Conservation (phyloP, 1,140 invertebrate genomes). For the Stenopsyche tienmushanensis region DNA sequence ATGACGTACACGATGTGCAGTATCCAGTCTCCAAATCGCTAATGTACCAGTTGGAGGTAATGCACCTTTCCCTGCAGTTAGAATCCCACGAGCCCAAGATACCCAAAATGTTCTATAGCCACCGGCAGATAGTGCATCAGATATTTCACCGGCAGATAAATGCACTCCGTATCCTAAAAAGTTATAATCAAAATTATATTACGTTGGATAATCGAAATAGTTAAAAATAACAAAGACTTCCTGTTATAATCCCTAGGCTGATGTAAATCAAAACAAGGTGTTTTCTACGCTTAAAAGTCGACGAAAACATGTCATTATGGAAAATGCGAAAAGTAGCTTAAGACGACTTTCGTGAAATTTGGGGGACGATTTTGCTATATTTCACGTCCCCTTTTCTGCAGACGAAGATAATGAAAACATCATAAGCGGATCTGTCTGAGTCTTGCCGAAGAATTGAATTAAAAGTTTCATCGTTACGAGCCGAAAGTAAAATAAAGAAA, state of each 20-base stretch:
- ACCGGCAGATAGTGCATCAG: constrained; percentile 25
- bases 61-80: constrained; percentile 59
- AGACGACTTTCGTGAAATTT: constrained; percentile 2
- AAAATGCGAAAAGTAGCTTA: constrained; percentile 20
- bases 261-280: neutral
- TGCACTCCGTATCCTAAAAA: constrained; percentile 60
- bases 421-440: constrained; percentile 28
- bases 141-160: constrained; percentile 52
- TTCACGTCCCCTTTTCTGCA: neutral
- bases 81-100: constrained; percentile 59
- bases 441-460: constrained; percentile 24
- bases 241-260: no score
- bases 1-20: constrained; percentile 58
- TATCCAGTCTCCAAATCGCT: constrained; percentile 59
- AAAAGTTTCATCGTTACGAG: constrained; percentile 36
- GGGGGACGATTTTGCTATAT: constrained; percentile 4
- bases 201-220: no score
- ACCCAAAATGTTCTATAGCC: constrained; percentile 57
- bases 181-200: neutral
- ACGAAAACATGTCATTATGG: constrained; percentile 10
- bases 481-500: constrained; percentile 21
- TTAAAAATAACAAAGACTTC: no score
- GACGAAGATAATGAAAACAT: constrained; percentile 32
- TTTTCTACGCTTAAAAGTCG: neutral
- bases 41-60: constrained; percentile 53